Evolutionary conservation across 1,140 invertebrate genomes (phyloP).

Genomic region (Harlomillsia oculata): DNA sequence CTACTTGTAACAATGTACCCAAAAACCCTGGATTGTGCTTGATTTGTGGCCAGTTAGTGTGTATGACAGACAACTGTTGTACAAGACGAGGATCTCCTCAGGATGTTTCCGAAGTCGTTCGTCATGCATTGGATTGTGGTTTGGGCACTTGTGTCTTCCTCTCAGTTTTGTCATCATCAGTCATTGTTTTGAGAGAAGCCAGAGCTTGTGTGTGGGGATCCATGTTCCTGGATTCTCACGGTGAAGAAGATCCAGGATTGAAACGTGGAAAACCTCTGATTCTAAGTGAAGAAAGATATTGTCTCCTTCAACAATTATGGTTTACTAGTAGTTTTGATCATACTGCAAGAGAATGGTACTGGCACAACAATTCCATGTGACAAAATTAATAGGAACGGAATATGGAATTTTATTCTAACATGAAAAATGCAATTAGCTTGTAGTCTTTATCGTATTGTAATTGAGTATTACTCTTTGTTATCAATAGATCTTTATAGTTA

Average conservation of each 20-base stretch:
- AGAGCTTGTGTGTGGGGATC: constrained; percentile 48
- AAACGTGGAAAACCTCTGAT: constrained; percentile 47
- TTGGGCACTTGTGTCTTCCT: constrained; percentile 45
- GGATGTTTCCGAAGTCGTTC: constrained; percentile 17
- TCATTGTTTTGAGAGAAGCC: constrained; percentile 44
- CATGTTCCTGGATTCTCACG: constrained; percentile 48
- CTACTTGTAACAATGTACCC: constrained; percentile 5
- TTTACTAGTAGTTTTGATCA: constrained; percentile 44
- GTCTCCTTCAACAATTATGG: constrained; percentile 46
- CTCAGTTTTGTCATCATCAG: constrained; percentile 44
- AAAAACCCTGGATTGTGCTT: constrained; percentile 8
- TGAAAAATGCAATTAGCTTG: too few relatives aligned
- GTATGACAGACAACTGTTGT: constrained; percentile 12
- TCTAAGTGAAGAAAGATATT: constrained; percentile 43
- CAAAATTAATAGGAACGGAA: too few relatives aligned
- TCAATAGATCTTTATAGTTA: too few relatives aligned
- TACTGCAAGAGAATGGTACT: background rate
- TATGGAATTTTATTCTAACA: too few relatives aligned
- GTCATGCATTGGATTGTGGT: constrained; percentile 46
- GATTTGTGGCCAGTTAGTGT: constrained; percentile 15
- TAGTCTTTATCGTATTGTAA: too few relatives aligned
- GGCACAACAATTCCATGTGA: background rate
- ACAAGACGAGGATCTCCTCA: background rate
- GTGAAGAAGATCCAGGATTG: constrained; percentile 48
- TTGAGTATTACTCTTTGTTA: too few relatives aligned